Percentiles rank a stretch among this genome's conserved stretches.
Conservation (phyloP, 2,797 vertebrate genomes). For the Pelochelys cantorii region DNA sequence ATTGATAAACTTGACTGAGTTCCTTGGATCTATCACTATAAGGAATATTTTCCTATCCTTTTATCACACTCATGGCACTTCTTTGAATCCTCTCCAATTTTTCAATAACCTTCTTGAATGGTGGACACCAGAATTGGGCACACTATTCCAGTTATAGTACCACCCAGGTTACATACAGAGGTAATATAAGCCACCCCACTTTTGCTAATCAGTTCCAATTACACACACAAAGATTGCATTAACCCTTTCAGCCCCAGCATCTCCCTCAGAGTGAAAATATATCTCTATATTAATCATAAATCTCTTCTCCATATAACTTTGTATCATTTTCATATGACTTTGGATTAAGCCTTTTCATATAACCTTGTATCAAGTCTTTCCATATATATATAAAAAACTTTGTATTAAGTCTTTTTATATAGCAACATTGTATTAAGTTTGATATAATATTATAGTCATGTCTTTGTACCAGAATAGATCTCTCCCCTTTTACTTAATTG, state of each 20-base stretch:
- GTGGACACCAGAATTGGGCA: neutral
- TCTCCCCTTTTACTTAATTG: too few species aligned
- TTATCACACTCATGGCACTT: neutral
- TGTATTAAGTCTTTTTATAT: too few species aligned
- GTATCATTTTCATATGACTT: too few species aligned
- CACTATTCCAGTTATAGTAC: neutral
- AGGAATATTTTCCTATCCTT: constrained; percentile 12
- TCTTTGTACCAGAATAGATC: too few species aligned
- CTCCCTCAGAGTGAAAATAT: too few species aligned
- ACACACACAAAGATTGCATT: neutral
- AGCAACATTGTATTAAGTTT: too few species aligned
- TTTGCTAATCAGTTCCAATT: neutral
- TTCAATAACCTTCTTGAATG: neutral
- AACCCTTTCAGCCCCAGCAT: neutral
- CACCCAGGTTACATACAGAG: neutral
- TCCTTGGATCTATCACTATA: neutral
- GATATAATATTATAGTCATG: too few species aligned
- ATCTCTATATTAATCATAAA: too few species aligned
- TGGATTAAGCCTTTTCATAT: too few species aligned
- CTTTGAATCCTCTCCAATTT: neutral
- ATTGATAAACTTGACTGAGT: neutral
- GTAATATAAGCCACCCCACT: neutral
- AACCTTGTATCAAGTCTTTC: too few species aligned
- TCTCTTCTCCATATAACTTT: too few species aligned
- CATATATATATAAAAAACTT: too few species aligned